Percentiles rank a stretch among this genome's conserved stretches.
Conservation (phyloP, 2,888 invertebrate genomes). For the Apotomis turbidana region DNA sequence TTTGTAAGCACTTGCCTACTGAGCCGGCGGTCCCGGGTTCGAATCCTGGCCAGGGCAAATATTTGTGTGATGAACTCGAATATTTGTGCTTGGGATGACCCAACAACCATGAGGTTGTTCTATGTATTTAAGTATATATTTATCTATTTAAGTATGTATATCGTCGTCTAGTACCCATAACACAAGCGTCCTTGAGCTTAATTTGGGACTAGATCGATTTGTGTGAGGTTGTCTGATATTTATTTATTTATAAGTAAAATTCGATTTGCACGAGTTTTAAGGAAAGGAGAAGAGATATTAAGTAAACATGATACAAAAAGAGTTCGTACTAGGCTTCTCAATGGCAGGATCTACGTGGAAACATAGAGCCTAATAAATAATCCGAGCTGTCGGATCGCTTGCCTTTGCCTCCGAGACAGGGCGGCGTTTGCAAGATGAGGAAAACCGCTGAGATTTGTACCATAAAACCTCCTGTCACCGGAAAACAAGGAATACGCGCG, state of each 20-base stretch:
- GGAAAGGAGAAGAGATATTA: slow-evolving; percentile 25
- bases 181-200: too few relatives aligned
- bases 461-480: slow-evolving; percentile 63
- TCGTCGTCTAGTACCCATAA: too few relatives aligned
- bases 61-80: too few relatives aligned
- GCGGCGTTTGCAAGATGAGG: slow-evolving; percentile 53
- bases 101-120: too few relatives aligned
- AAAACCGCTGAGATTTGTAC: slow-evolving; percentile 66
- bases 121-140: too few relatives aligned
- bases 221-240: too few relatives aligned
- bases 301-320: slow-evolving; percentile 35
- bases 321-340: slow-evolving; percentile 25
- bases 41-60: too few relatives aligned
- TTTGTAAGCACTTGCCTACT: too few relatives aligned
- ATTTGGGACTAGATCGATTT: too few relatives aligned
- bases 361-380: slow-evolving; percentile 65
- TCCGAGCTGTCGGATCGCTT: slow-evolving; percentile 60
- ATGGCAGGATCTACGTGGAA: slow-evolving; percentile 45
- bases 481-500: slow-evolving; percentile 54
- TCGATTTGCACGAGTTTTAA: slow-evolving; percentile 15
- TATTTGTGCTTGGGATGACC: too few relatives aligned
- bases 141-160: too few relatives aligned
- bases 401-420: slow-evolving; percentile 50
- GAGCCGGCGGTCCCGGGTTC: too few relatives aligned
- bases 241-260: slow-evolving; percentile 14